These are phyloP conservation scores for Alosa alosa DNA, from an alignment of 2,113 vertebrate genomes.

Conservation along the genomic window DNA sequence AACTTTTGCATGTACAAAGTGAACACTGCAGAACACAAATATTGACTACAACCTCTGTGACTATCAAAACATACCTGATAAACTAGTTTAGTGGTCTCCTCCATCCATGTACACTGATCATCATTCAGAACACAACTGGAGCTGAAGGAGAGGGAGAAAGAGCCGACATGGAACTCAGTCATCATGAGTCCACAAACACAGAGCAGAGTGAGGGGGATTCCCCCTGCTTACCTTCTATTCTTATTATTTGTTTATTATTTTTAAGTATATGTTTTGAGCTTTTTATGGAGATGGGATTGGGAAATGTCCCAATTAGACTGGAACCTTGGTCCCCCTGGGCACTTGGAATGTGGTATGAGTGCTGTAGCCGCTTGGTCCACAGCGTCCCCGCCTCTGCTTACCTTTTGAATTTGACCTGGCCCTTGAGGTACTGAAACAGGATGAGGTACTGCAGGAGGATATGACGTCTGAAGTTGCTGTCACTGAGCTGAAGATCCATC, in stretches of 20 bases:
- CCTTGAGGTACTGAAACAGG: constrained; percentile 96
- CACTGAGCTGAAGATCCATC: constrained; percentile 97
- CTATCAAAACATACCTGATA: constrained; percentile 79
- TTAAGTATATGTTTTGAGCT: too few relatives aligned
- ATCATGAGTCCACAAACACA: background rate
- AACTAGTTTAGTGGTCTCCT: constrained; percentile 92
- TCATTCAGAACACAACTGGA: constrained; percentile 90
- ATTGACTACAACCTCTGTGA: background rate
- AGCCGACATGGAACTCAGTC: too few relatives aligned
- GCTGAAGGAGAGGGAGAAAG: constrained; percentile 62
- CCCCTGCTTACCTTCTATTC: background rate
- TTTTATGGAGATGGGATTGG: too few relatives aligned
- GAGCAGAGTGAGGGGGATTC: background rate
- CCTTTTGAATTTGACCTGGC: constrained; percentile 98
- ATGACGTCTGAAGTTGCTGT: constrained; percentile 96
- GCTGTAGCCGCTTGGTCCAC: too few relatives aligned
- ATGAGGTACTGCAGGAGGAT: constrained; percentile 96
- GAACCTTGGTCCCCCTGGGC: too few relatives aligned
- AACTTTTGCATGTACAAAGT: too few relatives aligned
- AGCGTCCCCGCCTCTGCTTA: background rate
- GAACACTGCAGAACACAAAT: background rate
- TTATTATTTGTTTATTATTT: too few relatives aligned
- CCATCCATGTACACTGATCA: constrained; percentile 94
- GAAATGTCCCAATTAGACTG: too few relatives aligned
- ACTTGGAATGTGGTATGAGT: too few relatives aligned